These are phyloP conservation scores for Oostethus manadensis DNA, from an alignment of 2,113 vertebrate genomes.

Conservation along the genomic window DNA sequence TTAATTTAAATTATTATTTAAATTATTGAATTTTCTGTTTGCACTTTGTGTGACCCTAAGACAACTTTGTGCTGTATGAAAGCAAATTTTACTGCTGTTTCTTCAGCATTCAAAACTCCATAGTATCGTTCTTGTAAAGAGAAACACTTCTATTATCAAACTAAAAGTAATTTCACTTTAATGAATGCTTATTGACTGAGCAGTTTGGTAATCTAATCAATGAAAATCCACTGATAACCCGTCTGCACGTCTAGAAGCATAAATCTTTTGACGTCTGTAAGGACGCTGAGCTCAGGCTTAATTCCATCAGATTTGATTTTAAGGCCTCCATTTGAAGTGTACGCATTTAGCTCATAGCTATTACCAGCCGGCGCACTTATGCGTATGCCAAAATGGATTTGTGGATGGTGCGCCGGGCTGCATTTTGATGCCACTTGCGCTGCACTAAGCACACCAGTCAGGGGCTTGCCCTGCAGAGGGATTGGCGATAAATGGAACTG, in stretches of 20 bases:
- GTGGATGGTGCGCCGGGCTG: constrained; percentile 20
- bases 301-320: constrained; percentile 45
- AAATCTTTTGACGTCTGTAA: constrained; percentile 15
- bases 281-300: constrained; percentile 32
- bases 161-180: no score
- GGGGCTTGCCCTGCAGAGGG: constrained; percentile 39
- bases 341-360: constrained; percentile 51
- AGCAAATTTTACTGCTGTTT: no score
- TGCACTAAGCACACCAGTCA: constrained; percentile 24
- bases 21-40: no score
- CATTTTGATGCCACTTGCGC: constrained; percentile 49
- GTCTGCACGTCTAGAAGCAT: constrained; percentile 19
- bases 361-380: constrained; percentile 19
- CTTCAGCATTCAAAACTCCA: no score
- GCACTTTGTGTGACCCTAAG: no score
- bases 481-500: constrained; percentile 28
- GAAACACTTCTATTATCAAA: no score
- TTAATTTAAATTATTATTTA: no score
- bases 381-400: constrained; percentile 39
- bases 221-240: background rate
- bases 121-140: no score
- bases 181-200: background rate
- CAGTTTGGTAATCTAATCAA: constrained; percentile 1
- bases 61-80: no score
- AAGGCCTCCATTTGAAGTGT: constrained; percentile 13